These are phyloP conservation scores for Promerops cafer DNA, from an alignment of 2,113 vertebrate genomes.

Conservation along the genomic window DNA sequence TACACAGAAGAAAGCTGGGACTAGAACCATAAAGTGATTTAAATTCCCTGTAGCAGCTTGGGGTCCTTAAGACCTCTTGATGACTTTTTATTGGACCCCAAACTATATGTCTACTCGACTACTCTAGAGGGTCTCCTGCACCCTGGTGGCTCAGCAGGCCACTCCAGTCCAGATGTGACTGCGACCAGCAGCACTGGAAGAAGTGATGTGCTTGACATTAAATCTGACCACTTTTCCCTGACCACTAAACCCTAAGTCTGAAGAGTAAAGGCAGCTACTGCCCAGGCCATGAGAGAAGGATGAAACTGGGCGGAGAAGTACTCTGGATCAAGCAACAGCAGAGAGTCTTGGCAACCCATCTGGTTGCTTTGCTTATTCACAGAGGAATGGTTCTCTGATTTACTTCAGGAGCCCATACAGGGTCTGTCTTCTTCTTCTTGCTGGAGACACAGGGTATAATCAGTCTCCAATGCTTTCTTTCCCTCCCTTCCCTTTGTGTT, in stretches of 20 bases:
- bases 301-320: background rate
- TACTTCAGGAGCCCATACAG: background rate
- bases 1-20: background rate
- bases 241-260: background rate
- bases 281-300: background rate
- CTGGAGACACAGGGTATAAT: background rate
- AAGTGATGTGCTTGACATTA: background rate
- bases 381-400: background rate
- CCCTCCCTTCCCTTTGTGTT: background rate
- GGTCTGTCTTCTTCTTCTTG: background rate
- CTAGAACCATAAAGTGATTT: background rate
- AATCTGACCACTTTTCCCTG: background rate
- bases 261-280: background rate
- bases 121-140: background rate
- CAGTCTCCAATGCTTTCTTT: background rate
- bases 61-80: background rate
- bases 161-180: fast-evolving
- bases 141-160: background rate
- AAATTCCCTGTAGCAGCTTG: background rate
- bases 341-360: background rate
- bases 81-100: background rate
- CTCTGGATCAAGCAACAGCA: background rate
- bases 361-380: background rate
- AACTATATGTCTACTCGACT: background rate
- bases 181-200: background rate